Evolutionary conservation across 37 sponge, comb jelly and placozoan genomes (phyloP).

Genomic region (Cladorhizidae sp.): DNA sequence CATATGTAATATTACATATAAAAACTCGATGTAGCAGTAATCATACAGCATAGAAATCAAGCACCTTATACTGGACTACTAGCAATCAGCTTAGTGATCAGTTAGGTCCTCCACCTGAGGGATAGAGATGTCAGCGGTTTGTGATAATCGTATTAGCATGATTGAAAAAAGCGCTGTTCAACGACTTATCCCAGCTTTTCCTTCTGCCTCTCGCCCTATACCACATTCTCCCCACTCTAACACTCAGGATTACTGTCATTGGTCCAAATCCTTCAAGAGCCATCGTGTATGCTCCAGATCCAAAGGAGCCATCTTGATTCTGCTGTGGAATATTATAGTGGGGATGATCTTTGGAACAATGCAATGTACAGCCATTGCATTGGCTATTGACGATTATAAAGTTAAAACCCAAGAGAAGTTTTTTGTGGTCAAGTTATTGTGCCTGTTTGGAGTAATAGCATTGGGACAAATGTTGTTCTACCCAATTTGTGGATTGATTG

Average conservation of each 20-base stretch:
- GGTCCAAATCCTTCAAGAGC: not conserved
- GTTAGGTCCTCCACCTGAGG: no score
- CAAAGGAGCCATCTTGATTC: not conserved
- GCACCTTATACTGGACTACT: no score
- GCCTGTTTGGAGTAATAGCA: not conserved
- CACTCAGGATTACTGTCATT: not conserved
- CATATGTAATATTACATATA: no score
- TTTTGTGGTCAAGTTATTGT: not conserved
- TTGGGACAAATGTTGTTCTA: not conserved
- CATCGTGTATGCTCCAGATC: no score
- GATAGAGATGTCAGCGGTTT: no score
- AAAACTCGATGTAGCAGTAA: no score
- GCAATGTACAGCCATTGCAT: no score
- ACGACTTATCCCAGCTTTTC: not conserved
- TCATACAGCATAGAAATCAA: no score
- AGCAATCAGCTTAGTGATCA: no score
- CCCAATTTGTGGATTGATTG: not conserved
- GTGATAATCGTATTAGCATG: not conserved
- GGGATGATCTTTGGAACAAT: not conserved
- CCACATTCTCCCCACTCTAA: not conserved
- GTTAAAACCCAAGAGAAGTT: not conserved
- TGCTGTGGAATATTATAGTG: constrained; percentile 1
- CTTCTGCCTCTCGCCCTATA: not conserved
- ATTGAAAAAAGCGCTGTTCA: not conserved
- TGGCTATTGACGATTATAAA: not conserved